These are phyloP conservation scores for Dysdera silvatica DNA, from an alignment of 1,140 invertebrate genomes.

Conservation along the genomic window DNA sequence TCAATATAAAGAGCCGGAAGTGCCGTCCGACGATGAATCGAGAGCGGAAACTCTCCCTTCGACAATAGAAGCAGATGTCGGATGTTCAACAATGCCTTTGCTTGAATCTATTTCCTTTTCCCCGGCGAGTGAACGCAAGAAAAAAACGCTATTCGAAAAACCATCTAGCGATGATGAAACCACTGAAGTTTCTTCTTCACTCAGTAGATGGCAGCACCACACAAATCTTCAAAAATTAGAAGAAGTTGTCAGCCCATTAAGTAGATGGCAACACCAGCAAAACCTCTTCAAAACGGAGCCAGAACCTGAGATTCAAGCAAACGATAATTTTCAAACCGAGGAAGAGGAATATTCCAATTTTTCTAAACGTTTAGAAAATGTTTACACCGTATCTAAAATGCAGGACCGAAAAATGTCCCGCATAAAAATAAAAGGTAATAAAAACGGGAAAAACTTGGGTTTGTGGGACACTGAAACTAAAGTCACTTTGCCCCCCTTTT, in stretches of 20 bases:
- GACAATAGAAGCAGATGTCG: slow-evolving; percentile 12
- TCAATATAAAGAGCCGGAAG: slow-evolving; percentile 15
- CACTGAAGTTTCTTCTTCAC: background rate
- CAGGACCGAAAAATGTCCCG: slow-evolving; percentile 17
- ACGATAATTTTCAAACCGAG: background rate
- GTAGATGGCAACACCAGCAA: slow-evolving; percentile 24
- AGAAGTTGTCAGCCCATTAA: slow-evolving; percentile 20
- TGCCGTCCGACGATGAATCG: slow-evolving; percentile 5
- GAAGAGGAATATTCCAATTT: slow-evolving; percentile 11
- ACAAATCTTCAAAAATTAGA: slow-evolving; percentile 10
- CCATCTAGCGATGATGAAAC: slow-evolving; percentile 12
- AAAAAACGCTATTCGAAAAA: background rate
- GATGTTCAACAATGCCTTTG: background rate
- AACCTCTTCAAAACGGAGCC: background rate
- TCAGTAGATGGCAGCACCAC: slow-evolving; percentile 27
- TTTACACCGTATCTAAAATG: slow-evolving; percentile 24
- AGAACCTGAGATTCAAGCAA: slow-evolving; percentile 2
- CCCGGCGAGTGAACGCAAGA: background rate
- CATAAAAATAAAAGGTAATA: slow-evolving; percentile 21
- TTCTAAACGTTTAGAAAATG: slow-evolving; percentile 12
- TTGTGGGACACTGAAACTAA: slow-evolving; percentile 26
- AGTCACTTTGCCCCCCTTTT: slow-evolving; percentile 23
- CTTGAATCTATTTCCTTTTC: background rate
- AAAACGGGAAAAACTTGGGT: slow-evolving; percentile 18
- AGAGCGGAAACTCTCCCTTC: slow-evolving; percentile 15